Evolutionary conservation across 2,797 vertebrate species (phyloP).

Genomic region (Mus spretus): DNA sequence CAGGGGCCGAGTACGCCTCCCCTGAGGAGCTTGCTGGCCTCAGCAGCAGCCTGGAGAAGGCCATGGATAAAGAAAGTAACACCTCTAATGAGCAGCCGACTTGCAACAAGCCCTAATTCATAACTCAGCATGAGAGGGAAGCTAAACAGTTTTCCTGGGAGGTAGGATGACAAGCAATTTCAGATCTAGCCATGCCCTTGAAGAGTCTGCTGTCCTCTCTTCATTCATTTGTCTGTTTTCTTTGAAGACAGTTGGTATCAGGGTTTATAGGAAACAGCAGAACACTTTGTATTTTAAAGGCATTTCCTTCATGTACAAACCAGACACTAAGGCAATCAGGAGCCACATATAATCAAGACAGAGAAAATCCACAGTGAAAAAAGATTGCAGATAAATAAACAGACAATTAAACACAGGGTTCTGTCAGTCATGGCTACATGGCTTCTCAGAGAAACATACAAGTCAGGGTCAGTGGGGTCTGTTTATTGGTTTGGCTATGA

Average conservation of each 20-base stretch:
- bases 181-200: not conserved
- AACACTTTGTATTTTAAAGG: not conserved
- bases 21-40: not conserved
- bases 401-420: not conserved
- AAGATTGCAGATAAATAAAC: not conserved
- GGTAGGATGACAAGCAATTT: not conserved
- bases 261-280: not conserved
- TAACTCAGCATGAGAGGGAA: slow-evolving; percentile 35
- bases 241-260: not conserved
- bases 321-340: not conserved
- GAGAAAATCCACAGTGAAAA: not conserved
- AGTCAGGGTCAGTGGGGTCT: not conserved
- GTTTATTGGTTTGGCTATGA: not conserved
- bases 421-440: not conserved
- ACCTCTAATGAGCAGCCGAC: slow-evolving; percentile 64
- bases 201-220: not conserved
- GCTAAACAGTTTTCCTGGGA: not conserved
- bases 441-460: not conserved
- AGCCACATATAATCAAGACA: not conserved
- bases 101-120: slow-evolving; percentile 42
- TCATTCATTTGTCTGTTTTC: not conserved
- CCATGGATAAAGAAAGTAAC: slow-evolving; percentile 31
- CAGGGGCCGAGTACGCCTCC: not conserved
- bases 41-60: not conserved
- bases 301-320: not conserved